Evolutionary conservation across 2,797 vertebrate genomes (phyloP), one percentile per base, ranked within the genome.

Genomic region (Rhinoraja longicauda): DNA sequence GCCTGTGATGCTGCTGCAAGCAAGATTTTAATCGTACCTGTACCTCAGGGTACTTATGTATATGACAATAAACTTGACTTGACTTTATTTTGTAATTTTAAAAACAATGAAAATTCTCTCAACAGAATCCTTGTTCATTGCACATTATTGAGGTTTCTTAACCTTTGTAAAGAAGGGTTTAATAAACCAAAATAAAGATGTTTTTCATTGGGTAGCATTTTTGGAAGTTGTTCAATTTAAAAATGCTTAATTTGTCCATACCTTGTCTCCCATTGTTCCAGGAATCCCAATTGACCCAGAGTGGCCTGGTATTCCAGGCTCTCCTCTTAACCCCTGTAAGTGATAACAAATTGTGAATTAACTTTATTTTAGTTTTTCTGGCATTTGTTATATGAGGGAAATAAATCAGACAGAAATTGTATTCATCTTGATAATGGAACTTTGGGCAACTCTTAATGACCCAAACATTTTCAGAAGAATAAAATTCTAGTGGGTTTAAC

Each of bases 191-290:
- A 75, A 75, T 92, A 10, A 72, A 92, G 72, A 53, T 75, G 24
- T 36, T 29, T 29, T 73, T 92, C 36, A 29, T 53, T 45, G 73
- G 90, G 67, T 75, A 17, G 57, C 29, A 26, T 57, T n/a, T 53
- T 57, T 92, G 90, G 36, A 39, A 39, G 29, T 92, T 75, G 70
- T 92, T 92, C 90, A 73, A 92, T 92, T 57, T 7, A 92, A 75
- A 75, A 75, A 75, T 75, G 1, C 90, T 53, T 75, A 92, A 92
- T 92, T 92, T 53, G 45, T 91, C 90, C 72, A 70, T 94, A 97
- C 97, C 96, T 96, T 96, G 92, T 96, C 96, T 94, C 97, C 97
- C 96, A 97, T 97, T 94, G 95, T 95, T 82, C 97, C 97, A 3
- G 95, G 95, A 93, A 94, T 93, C 4, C 97, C 97, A 93, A 94